phyloP scores from a whole-genome alignment of 2,113 vertebrate genomes.

The Crotalus horridus region DNA sequence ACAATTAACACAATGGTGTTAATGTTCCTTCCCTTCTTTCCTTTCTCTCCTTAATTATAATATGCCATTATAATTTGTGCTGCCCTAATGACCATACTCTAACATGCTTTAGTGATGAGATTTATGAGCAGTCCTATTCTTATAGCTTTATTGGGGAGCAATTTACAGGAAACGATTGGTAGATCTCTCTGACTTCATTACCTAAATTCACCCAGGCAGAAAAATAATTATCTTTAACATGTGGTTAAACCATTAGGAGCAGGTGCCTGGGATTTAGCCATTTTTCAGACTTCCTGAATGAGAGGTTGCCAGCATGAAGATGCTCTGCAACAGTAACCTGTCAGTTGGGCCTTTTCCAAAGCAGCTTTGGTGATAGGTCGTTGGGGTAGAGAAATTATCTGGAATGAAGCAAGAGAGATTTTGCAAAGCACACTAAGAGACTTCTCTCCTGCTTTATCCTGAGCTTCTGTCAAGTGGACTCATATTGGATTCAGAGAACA shows the following conservation, averaged over 20 bases:
- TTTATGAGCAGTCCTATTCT: neutral
- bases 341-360: neutral
- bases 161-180: neutral
- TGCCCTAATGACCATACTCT: neutral
- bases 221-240: neutral
- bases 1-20: neutral
- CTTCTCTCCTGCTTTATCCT: neutral
- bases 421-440: neutral
- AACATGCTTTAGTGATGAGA: neutral
- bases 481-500: neutral
- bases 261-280: neutral
- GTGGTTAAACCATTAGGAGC: neutral
- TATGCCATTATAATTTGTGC: neutral
- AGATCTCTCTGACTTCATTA: neutral
- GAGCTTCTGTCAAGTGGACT: neutral
- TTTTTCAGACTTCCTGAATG: neutral
- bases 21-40: neutral
- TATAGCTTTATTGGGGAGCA: neutral
- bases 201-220: neutral
- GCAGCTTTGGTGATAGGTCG: neutral
- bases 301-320: neutral
- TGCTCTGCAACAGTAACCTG: neutral
- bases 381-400: neutral
- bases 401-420: neutral
- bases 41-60: neutral